Conservation (phyloP, 2,888 invertebrate genomes). For the Aricia artaxerxes region DNA sequence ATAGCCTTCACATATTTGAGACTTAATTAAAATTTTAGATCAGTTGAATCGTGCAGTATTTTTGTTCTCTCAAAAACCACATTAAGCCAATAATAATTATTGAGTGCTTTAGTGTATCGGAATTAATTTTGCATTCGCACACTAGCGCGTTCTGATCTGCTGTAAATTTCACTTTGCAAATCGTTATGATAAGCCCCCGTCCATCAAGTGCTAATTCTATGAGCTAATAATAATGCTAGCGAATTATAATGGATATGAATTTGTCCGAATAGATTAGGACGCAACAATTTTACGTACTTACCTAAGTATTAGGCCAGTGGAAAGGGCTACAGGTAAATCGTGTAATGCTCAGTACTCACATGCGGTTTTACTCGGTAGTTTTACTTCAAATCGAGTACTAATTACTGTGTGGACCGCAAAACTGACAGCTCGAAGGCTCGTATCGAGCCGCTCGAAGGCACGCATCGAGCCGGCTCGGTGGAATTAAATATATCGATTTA, state of each 20-base stretch:
- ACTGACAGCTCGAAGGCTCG: too few species aligned
- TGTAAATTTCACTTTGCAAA: slow-evolving; percentile 12
- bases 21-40: not conserved
- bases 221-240: not conserved
- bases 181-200: not conserved
- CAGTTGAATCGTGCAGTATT: not conserved
- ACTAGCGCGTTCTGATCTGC: not conserved
- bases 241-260: not conserved
- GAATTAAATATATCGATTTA: too few species aligned
- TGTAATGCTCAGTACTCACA: too few species aligned
- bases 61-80: not conserved
- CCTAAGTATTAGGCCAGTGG: too few species aligned
- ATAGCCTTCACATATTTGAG: not conserved
- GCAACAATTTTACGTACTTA: not conserved
- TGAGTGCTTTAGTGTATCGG: not conserved
- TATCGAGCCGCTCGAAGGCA: too few species aligned
- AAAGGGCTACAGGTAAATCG: too few species aligned
- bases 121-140: not conserved
- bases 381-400: too few species aligned
- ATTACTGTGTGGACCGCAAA: too few species aligned
- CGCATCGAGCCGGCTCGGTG: too few species aligned
- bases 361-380: too few species aligned
- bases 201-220: slow-evolving; percentile 12
- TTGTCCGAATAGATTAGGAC: not conserved
- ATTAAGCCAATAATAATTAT: not conserved